Conservation (phyloP, 92 coral and sea anemone species). For the Micromussa lordhowensis region DNA sequence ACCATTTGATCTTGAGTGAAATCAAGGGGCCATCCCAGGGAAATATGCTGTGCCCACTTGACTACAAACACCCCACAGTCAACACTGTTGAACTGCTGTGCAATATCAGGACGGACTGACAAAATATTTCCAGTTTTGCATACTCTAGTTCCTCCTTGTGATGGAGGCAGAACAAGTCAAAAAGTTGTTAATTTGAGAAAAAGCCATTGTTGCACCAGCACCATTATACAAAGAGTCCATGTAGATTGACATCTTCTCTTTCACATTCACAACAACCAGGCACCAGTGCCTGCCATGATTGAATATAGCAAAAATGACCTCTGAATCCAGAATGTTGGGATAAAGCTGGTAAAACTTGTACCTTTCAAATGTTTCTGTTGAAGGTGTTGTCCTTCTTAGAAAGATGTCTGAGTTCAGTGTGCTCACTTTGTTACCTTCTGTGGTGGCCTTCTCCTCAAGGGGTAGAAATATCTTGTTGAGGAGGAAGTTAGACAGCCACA, state of each 20-base stretch:
- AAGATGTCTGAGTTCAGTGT: constrained; percentile 67
- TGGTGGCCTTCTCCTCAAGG: constrained; percentile 43
- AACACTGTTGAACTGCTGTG: constrained; percentile 56
- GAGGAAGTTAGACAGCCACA: constrained; percentile 63
- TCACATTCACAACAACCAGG: constrained; percentile 44
- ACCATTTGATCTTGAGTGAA: constrained; percentile 37
- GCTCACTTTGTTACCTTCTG: constrained; percentile 47
- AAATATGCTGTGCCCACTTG: constrained; percentile 51
- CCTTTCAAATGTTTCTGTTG: constrained; percentile 30
- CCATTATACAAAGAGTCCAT: constrained; percentile 61
- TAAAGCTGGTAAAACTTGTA: constrained; percentile 51
- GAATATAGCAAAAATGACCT: constrained; percentile 60
- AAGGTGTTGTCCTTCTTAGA: constrained; percentile 46
- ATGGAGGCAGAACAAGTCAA: constrained; percentile 31
- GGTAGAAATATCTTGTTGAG: constrained; percentile 55
- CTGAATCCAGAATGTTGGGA: constrained; percentile 42
- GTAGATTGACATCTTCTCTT: constrained; percentile 46
- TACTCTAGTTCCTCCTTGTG: not conserved
- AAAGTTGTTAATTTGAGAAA: constrained; percentile 51
- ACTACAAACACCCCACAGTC: constrained; percentile 75
- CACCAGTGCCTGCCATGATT: constrained; percentile 61
- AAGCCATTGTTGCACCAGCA: constrained; percentile 41
- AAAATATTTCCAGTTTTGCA: constrained; percentile 11
- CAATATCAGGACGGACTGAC: constrained; percentile 39
- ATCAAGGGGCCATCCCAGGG: constrained; percentile 27